Base-by-base conservation (phyloP, 2,113 vertebrate genomes). In the Indicator indicator region DNA sequence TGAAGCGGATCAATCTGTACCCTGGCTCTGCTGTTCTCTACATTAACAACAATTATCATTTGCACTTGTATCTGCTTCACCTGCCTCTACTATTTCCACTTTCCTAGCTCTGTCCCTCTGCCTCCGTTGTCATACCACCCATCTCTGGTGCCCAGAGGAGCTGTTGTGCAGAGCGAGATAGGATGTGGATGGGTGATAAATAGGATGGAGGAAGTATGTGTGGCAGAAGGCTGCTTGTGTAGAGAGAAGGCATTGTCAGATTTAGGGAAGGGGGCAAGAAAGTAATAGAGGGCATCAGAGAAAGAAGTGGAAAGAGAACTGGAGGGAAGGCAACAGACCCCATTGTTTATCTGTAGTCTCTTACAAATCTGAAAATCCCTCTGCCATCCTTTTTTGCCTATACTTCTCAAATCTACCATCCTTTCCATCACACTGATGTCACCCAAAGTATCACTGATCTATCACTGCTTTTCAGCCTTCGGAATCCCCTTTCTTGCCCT, bases 381-480 rank as follows among this genome's bases (percentile, higher is more conserved):
- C 46, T 42, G 42, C 11, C n/a, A 67, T 23, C 19, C 17, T 52
- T 54, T 86, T 48, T 65, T 65, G 33, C 33, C n/a, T n/a, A 36
- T 30, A 36, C 9, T 79, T 27, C n/a, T 94, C 38, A 69, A 83
- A 86, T 56, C 63, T 54, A 55, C 59, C 40, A 12, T 32, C 33
- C 16, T 81, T 77, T 59, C 56, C 65, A 71, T 55, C 36, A 81
- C 11, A 21, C 52, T 77, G 64, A 86, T 70, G 30, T 7, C 13
- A 48, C 16, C 5, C 16, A 54, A 80, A 81, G 38, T 44, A 28
- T 50, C 56, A 70, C 17, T 46, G 50, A 79, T 73, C 30, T 36
- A 83, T 90, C 24, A n/a, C 2, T 5, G 20, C 38, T 88, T 89
- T 83, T 76, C 48, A 94, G 42, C 46, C 60, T 74, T 95, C 71